Percentiles rank a stretch among this genome's conserved stretches.
Conservation (phyloP, 2,888 invertebrate species). For the Formica aserva region DNA sequence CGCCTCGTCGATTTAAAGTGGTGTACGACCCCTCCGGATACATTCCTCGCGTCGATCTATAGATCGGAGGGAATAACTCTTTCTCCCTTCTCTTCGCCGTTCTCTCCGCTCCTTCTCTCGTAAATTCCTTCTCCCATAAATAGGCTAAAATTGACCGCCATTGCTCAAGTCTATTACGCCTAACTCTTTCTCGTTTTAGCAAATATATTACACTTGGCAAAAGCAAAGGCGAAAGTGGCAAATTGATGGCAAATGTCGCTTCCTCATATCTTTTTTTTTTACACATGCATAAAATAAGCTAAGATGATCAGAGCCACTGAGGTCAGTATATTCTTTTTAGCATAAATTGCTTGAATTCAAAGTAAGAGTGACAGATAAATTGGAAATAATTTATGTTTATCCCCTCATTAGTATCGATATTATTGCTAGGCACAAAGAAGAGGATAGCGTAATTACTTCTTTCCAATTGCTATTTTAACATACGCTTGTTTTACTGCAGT, state of each 20-base stretch:
- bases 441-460: slow-evolving; percentile 6
- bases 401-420: slow-evolving; percentile 9
- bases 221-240: slow-evolving; percentile 19
- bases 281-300: slow-evolving; percentile 3
- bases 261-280: background rate
- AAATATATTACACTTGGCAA: slow-evolving; percentile 3
- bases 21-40: slow-evolving; percentile 38
- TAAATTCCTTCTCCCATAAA: background rate
- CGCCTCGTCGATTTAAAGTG: slow-evolving; percentile 51
- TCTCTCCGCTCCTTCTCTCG: background rate
- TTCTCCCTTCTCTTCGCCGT: slow-evolving; percentile 2
- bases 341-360: slow-evolving; percentile 6
- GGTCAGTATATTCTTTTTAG: background rate
- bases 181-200: slow-evolving; percentile 19
- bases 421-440: background rate
- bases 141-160: slow-evolving; percentile 46
- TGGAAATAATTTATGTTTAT: slow-evolving; percentile 12
- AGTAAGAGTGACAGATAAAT: slow-evolving; percentile 30
- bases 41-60: slow-evolving; percentile 40
- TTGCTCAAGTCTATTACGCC: slow-evolving; percentile 27
- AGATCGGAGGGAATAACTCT: slow-evolving; percentile 45
- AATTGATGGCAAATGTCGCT: slow-evolving; percentile 27
- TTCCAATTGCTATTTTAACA: background rate
- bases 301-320: background rate
- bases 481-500: background rate